Evolutionary conservation across 2,888 invertebrate genomes (phyloP), one percentile per base, ranked within the genome.

Genomic region (Andrena bucephala): DNA sequence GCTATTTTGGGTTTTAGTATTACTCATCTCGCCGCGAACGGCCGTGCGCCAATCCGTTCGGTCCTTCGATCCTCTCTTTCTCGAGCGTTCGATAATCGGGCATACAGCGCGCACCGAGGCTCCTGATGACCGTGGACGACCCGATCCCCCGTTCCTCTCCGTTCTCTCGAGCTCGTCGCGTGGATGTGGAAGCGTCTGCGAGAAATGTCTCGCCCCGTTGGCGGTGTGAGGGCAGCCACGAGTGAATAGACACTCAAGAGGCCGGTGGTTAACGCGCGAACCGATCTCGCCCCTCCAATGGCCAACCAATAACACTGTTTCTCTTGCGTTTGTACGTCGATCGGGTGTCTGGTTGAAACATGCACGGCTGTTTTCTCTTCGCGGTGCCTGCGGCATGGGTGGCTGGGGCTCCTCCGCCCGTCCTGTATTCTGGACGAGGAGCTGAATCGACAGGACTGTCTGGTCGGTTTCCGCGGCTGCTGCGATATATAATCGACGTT

Each of bases 1-100:
- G 85, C 80, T 90, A 92, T 92, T 93, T 93, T 93, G 92, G 93
- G 91, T 91, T 93, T 92, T 92, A 92, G 92, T 91, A 92, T 92
- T 90, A 91, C 76, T 75, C 84, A 88, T 87, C 78, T 88, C 88
- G 86, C 31, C 50, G 84, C 59, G 76, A 42, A 73, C 63, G 81
- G 68, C 54, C 78, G 73, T 57, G 50, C 29, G 68, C 42, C 36
- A 36, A 20, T 16, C 27, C 20, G 27, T 20, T 13, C 8, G 8
- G 6, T 36, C 3, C 29, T 16, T 16, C 27, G 57, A 27, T 65
- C 54, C 8, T 20, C 31, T 6, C 31, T 8, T 42, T 42, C 42
- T 16, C 42, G 42, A 13, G 50, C 63, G 76, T 72, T 81, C 48
- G 62, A 60, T 72, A 65, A 24, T 54, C 36, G 52, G 27, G 16